Base-by-base conservation (phyloP, 2,113 vertebrate genomes). In the Hiodon tergisus region DNA sequence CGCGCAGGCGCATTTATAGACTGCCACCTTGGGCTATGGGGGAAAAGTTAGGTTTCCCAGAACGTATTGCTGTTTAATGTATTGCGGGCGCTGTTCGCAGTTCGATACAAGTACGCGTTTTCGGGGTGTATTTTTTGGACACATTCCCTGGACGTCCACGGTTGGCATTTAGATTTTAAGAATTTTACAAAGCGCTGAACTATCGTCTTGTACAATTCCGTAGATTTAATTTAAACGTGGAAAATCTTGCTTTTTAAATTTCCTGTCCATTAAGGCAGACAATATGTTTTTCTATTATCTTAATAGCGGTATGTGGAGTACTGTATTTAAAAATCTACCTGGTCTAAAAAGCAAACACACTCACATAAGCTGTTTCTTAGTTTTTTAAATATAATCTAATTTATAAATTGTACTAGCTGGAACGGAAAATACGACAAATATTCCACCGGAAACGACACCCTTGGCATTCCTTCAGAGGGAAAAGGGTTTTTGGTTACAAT, bases 391-490 rank as follows among this genome's bases (percentile, higher is more conserved):
- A 4, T 16, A 6, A 50, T 53, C n/a, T 60, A 46, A 69, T 48
- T 61, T 48, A 50, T 67, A 51, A 48, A n/a, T 53, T 57, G 50
- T 50, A 52, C 50, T 17, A 68, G 17, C 59, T 63, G 63, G 68
- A 11, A 63, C 48, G 68, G 67, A 72, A 72, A 47, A 65, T 14
- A 70, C 63, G 76, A 66, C 67, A 69, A 71, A 77, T 57, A 72
- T 63, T 50, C 52, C 51, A 6, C 61, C 67, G 76, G 61, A 77
- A 76, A 77, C 61, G 17, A 31, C 60, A 72, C 76, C 69, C 69
- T 72, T 63, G 69, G 69, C 68, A 72, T 31, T 16, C 10, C 58
- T 72, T 77, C 76, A 77, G 11, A 67, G 58, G 61, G 76, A 65
- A 77, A 66, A 71, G 48, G 31, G 63, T 46, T 67, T 31, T 75